Evolutionary conservation across 2,113 vertebrate genomes (phyloP).

Genomic region (Excalfactoria chinensis): DNA sequence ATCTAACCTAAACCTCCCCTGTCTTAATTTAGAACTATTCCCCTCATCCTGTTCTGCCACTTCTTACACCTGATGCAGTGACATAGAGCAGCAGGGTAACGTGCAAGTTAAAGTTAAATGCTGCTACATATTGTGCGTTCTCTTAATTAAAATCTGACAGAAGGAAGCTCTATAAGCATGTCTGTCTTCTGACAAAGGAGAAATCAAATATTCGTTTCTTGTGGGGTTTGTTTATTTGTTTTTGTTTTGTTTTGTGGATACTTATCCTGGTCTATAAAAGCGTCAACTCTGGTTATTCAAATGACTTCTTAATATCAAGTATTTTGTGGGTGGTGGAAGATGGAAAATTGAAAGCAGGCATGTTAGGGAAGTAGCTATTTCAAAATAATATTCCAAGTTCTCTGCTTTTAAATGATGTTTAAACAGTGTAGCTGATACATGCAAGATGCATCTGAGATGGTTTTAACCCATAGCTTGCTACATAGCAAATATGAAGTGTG

Average conservation of each 20-base stretch:
- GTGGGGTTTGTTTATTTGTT: too few relatives aligned
- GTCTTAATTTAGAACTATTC: too few relatives aligned
- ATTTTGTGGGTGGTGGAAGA: background rate
- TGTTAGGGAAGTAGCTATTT: background rate
- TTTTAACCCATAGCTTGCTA: background rate
- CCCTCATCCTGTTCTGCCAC: background rate
- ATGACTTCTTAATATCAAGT: background rate
- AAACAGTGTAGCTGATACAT: rapidly evolving
- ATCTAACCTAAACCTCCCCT: too few relatives aligned
- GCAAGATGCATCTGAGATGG: background rate
- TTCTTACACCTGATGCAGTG: background rate
- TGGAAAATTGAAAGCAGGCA: background rate
- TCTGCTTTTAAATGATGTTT: background rate
- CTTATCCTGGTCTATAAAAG: background rate
- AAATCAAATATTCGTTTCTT: background rate
- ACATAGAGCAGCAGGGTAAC: background rate
- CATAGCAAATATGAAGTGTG: background rate
- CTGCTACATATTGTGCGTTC: too few relatives aligned
- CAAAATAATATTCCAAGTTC: background rate
- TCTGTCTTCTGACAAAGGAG: background rate
- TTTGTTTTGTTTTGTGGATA: rapidly evolving
- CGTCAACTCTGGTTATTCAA: background rate
- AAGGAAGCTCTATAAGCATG: background rate
- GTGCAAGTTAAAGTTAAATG: background rate
- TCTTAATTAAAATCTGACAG: background rate